phyloP scores from a whole-genome alignment of 2,113 vertebrate species.

The Polypterus senegalus region DNA sequence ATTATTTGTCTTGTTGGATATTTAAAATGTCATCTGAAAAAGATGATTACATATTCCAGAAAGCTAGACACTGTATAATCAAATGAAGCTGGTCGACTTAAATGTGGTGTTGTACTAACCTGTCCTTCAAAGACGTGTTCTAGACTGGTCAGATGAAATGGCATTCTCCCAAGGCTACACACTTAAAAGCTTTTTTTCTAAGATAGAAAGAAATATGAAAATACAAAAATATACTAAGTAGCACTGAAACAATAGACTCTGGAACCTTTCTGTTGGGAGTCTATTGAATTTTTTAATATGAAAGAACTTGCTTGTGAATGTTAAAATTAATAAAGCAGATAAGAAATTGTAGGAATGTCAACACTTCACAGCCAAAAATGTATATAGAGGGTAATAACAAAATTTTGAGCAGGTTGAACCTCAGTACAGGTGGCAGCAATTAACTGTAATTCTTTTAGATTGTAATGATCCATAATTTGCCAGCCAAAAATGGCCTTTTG shows the following conservation, averaged over 20 bases:
- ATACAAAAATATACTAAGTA: too few species aligned
- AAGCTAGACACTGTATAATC: constrained; percentile 60
- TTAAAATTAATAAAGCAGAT: too few species aligned
- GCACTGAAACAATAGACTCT: too few species aligned
- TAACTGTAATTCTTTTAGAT: constrained; percentile 60
- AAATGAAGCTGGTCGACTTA: constrained; percentile 62
- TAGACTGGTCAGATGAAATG: constrained; percentile 35
- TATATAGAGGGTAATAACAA: constrained; percentile 13
- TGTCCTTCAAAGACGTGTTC: constrained; percentile 61
- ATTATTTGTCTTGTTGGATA: constrained; percentile 72
- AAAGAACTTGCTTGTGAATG: too few species aligned
- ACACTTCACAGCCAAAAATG: too few species aligned
- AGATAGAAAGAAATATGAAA: background rate
- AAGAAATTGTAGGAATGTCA: too few species aligned
- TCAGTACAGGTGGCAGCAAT: constrained; percentile 65
- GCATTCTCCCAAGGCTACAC: constrained; percentile 35
- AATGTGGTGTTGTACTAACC: constrained; percentile 53
- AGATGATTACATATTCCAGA: constrained; percentile 72
- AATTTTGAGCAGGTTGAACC: constrained; percentile 56
- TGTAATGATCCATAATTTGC: constrained; percentile 60
- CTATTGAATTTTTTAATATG: background rate
- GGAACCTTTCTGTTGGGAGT: too few species aligned
- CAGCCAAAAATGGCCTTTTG: constrained; percentile 33
- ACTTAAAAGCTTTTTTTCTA: background rate
- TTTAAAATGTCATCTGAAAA: constrained; percentile 82